These are phyloP conservation scores for Fregata magnificens DNA, from an alignment of 2,113 vertebrate species.

Conservation along the genomic window DNA sequence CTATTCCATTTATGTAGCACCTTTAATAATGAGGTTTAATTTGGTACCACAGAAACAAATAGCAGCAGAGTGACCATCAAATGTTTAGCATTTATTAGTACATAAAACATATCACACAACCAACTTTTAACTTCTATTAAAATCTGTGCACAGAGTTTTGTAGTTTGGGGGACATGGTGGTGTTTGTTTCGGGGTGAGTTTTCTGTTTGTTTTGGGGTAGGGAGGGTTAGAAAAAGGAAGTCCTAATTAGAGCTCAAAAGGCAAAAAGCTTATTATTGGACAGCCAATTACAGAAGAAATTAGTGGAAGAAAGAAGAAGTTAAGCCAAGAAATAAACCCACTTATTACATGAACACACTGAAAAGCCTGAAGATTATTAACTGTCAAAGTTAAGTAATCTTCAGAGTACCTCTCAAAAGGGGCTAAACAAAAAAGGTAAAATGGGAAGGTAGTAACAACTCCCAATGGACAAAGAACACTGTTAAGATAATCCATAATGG, in stretches of 20 bases:
- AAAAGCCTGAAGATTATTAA: neutral
- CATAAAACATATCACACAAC: neutral
- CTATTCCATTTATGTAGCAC: neutral
- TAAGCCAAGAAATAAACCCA: neutral
- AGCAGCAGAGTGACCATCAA: neutral
- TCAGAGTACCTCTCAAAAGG: neutral
- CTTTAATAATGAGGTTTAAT: neutral
- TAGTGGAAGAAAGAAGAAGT: neutral
- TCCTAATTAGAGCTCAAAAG: neutral
- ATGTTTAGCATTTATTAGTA: neutral
- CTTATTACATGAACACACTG: neutral
- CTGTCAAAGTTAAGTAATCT: neutral
- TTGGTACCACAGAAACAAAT: neutral
- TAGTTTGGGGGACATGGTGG: rapidly evolving
- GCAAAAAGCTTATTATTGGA: neutral
- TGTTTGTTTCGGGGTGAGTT: neutral
- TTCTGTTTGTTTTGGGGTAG: neutral
- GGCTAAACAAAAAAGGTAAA: neutral
- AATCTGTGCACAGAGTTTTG: neutral
- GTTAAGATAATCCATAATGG: rapidly evolving
- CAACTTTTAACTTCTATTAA: neutral
- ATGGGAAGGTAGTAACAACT: neutral
- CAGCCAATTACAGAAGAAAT: neutral
- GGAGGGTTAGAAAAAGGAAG: neutral
- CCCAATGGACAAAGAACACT: neutral